phyloP scores from a whole-genome alignment of 2,113 vertebrate genomes.

The Edolisoma coerulescens region DNA sequence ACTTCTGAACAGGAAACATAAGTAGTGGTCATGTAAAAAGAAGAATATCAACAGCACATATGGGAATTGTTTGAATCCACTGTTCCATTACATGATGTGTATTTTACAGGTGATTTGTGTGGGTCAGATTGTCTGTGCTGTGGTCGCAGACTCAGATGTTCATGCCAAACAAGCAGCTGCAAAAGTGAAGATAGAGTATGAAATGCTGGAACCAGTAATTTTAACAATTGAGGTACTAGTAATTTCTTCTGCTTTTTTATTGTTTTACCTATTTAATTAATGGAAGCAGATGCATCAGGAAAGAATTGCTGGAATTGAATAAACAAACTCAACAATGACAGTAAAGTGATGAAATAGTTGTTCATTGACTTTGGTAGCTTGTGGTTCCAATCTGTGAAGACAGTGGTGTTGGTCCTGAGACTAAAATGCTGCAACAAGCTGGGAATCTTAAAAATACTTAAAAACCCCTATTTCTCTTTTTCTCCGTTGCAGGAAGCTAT shows the following conservation, averaged over 20 bases:
- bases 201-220: conserved; percentile 69
- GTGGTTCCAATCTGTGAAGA: neutral
- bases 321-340: neutral
- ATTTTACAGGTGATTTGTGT: conserved; percentile 71
- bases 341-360: neutral
- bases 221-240: conserved; percentile 68
- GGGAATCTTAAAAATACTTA: neutral
- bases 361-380: neutral
- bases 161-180: conserved; percentile 66
- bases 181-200: conserved; percentile 71
- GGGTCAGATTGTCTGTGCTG: conserved; percentile 75
- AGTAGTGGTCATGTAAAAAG: neutral
- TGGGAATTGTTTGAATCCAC: neutral
- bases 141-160: conserved; percentile 65
- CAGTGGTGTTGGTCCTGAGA: neutral
- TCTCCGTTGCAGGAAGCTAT: conserved; percentile 68
- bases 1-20: neutral
- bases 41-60: neutral
- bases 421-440: neutral
- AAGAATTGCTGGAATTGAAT: neutral
- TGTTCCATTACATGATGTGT: neutral
- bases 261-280: neutral
- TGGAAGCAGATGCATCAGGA: neutral
- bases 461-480: neutral
- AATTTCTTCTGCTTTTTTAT: neutral